Conservation (phyloP, 2,797 vertebrate species). For the Lerista edwardsae region DNA sequence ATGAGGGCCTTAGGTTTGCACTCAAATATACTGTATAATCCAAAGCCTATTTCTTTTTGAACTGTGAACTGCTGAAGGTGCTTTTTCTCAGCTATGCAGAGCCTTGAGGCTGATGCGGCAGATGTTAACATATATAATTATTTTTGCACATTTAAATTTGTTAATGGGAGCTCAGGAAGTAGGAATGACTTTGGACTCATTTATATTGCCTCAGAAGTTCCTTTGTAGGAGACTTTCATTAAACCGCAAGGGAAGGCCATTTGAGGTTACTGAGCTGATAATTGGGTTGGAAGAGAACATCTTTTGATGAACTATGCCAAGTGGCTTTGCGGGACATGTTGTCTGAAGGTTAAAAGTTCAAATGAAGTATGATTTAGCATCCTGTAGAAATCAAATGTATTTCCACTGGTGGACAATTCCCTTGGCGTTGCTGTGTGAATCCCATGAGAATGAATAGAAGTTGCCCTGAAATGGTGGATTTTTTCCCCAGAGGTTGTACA, state of each 20-base stretch:
- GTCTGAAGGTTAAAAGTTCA: constrained; percentile 45
- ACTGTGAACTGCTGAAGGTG: constrained; percentile 48
- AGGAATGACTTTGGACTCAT: constrained; percentile 22
- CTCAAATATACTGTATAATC: too few species aligned
- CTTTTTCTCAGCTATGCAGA: background rate
- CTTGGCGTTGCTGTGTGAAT: background rate
- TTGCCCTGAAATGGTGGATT: background rate
- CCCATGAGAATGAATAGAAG: background rate
- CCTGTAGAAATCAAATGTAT: constrained; percentile 37
- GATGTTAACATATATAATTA: constrained; percentile 38
- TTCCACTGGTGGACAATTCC: constrained; percentile 8
- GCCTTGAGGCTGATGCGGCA: constrained; percentile 33
- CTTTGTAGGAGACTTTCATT: constrained; percentile 18
- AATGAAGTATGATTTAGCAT: constrained; percentile 15
- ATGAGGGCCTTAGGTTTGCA: too few species aligned
- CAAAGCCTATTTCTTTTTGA: constrained; percentile 32
- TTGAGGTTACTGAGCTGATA: constrained; percentile 46
- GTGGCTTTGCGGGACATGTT: constrained; percentile 28
- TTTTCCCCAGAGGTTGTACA: background rate
- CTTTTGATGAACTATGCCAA: background rate
- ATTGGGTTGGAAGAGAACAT: constrained; percentile 38
- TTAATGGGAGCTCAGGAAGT: constrained; percentile 36
- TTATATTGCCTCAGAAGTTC: constrained; percentile 27
- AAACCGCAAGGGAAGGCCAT: background rate
- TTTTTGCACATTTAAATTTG: constrained; percentile 35